Evolutionary conservation across 2,888 invertebrate genomes (phyloP).

Genomic region (Dryomyza anilis): DNA sequence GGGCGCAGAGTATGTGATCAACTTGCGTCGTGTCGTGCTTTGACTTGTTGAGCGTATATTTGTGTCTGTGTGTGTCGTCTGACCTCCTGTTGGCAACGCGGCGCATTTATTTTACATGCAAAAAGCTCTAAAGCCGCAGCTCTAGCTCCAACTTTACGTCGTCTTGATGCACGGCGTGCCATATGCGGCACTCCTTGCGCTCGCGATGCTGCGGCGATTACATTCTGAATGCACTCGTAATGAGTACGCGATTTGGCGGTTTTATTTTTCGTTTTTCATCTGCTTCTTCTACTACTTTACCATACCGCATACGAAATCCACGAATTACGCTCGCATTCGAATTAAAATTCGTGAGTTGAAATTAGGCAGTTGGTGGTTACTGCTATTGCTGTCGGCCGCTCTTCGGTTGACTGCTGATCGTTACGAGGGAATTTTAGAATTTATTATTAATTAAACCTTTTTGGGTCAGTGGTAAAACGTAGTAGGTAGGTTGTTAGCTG

Average conservation of each 20-base stretch:
- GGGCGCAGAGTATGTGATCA: neutral
- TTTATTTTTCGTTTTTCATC: too few relatives aligned
- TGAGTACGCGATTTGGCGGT: too few relatives aligned
- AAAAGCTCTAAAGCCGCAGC: slow-evolving; percentile 18
- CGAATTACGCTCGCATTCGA: slow-evolving; percentile 37
- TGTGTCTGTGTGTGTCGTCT: slow-evolving; percentile 8
- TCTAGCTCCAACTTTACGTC: slow-evolving; percentile 5
- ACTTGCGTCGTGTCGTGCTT: slow-evolving; percentile 16
- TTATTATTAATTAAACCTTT: slow-evolving; percentile 20
- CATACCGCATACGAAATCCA: too few relatives aligned
- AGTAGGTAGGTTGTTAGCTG: neutral
- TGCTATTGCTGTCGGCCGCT: neutral
- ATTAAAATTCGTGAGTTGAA: slow-evolving; percentile 54
- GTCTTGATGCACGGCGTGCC: slow-evolving; percentile 4
- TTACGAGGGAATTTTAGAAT: neutral
- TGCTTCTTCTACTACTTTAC: slow-evolving; percentile 37
- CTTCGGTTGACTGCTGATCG: too few relatives aligned
- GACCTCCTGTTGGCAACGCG: slow-evolving; percentile 30
- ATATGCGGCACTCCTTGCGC: neutral
- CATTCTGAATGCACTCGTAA: too few relatives aligned
- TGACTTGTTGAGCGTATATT: slow-evolving; percentile 8
- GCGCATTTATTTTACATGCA: slow-evolving; percentile 25
- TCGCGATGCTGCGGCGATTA: neutral
- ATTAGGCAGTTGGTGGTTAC: slow-evolving; percentile 40
- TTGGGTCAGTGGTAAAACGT: neutral